Evolutionary conservation across 2,888 invertebrate species (phyloP).

Genomic region (Lycaena phlaeas): DNA sequence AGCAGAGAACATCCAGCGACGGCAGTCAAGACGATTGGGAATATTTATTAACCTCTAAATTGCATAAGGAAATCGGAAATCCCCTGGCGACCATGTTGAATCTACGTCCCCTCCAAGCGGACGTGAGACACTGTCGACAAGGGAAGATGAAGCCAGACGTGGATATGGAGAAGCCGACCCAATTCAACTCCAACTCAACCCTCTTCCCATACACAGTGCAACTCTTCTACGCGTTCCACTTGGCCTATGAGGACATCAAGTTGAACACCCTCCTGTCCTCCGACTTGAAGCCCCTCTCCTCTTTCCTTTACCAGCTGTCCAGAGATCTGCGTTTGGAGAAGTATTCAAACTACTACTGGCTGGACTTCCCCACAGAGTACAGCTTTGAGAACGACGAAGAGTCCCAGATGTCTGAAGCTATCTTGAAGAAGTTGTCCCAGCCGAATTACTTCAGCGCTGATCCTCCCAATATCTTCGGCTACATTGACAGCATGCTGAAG

Average conservation of each 20-base stretch:
- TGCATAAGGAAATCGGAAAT: constrained; percentile 63
- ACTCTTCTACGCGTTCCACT: constrained; percentile 85
- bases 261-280: constrained; percentile 80
- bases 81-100: constrained; percentile 58
- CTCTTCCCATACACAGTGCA: constrained; percentile 83
- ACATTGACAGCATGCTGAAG: constrained; percentile 77
- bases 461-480: constrained; percentile 81
- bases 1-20: constrained; percentile 83
- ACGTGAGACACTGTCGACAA: constrained; percentile 17
- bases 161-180: constrained; percentile 38
- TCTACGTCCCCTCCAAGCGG: constrained; percentile 27
- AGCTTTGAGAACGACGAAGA: constrained; percentile 44
- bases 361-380: constrained; percentile 83
- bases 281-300: constrained; percentile 78
- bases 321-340: constrained; percentile 80
- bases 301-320: constrained; percentile 82
- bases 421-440: constrained; percentile 71
- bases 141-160: constrained; percentile 18
- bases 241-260: constrained; percentile 93
- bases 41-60: constrained; percentile 74
- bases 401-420: constrained; percentile 70
- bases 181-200: constrained; percentile 76
- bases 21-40: constrained; percentile 90
- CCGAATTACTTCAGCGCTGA: constrained; percentile 75
- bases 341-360: constrained; percentile 86